phyloP scores from a whole-genome alignment of 2,888 invertebrate species.

The Cynaeus angustus region DNA sequence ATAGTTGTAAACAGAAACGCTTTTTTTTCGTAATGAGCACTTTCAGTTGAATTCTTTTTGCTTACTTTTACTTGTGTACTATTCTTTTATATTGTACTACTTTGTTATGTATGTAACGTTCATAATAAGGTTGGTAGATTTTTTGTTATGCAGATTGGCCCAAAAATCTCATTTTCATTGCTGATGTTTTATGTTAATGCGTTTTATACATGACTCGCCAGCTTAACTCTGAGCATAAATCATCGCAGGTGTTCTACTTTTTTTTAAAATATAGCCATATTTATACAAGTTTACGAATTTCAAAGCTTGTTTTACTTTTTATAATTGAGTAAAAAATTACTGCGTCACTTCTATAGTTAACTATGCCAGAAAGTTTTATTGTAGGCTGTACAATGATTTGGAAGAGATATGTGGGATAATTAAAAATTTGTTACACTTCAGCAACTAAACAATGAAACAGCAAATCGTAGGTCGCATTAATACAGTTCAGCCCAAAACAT shows the following conservation, averaged over 20 bases:
- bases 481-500: too few relatives aligned
- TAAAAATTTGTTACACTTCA: too few relatives aligned
- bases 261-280: background rate
- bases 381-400: too few relatives aligned
- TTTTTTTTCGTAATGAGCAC: background rate
- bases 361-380: background rate
- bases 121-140: background rate
- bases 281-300: conserved; percentile 9
- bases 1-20: background rate
- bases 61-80: conserved; percentile 5
- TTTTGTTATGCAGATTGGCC: background rate
- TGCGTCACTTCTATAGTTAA: conserved; percentile 4
- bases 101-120: too few relatives aligned
- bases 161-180: conserved; percentile 15
- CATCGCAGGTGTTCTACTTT: conserved; percentile 17
- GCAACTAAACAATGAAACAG: too few relatives aligned
- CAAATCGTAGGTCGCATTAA: too few relatives aligned
- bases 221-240: background rate
- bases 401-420: too few relatives aligned
- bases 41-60: conserved; percentile 4
- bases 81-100: too few relatives aligned
- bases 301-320: conserved; percentile 1
- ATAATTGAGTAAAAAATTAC: background rate
- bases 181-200: background rate
- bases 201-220: conserved; percentile 12